These are phyloP conservation scores for Agonum fuliginosum DNA, from an alignment of 2,888 invertebrate species.

Conservation along the genomic window DNA sequence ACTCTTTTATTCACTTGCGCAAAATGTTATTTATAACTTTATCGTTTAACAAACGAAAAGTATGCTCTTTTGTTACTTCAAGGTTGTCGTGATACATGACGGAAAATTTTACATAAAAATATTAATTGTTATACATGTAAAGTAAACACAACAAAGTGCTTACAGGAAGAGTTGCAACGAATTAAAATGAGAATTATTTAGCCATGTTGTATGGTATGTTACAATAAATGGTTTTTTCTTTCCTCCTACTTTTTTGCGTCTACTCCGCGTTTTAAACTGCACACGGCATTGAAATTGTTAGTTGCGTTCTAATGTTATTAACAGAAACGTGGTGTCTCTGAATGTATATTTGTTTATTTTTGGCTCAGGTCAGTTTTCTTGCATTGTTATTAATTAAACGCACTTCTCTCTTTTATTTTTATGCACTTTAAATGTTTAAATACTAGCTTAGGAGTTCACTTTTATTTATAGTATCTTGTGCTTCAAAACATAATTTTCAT, in stretches of 20 bases:
- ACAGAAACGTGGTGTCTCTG: neutral
- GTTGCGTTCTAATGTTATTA: neutral
- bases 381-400: neutral
- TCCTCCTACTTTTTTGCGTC: conserved; percentile 6
- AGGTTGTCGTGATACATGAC: neutral
- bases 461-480: no score
- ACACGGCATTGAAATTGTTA: conserved; percentile 8
- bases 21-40: conserved; percentile 5
- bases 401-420: neutral
- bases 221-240: conserved; percentile 2
- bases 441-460: no score
- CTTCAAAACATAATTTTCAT: no score
- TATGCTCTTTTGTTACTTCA: conserved; percentile 1
- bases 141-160: no score
- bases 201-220: neutral
- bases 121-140: neutral
- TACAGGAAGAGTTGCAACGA: no score
- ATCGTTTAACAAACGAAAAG: neutral
- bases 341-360: conserved; percentile 9
- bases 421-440: no score
- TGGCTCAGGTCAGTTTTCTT: conserved; percentile 21
- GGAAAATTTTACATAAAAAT: conserved; percentile 4
- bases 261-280: neutral
- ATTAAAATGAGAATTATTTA: conserved; percentile 26
- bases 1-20: no score